Evolutionary conservation across 2,797 vertebrate genomes (phyloP).

Genomic region (Lycodopsis pacificus): DNA sequence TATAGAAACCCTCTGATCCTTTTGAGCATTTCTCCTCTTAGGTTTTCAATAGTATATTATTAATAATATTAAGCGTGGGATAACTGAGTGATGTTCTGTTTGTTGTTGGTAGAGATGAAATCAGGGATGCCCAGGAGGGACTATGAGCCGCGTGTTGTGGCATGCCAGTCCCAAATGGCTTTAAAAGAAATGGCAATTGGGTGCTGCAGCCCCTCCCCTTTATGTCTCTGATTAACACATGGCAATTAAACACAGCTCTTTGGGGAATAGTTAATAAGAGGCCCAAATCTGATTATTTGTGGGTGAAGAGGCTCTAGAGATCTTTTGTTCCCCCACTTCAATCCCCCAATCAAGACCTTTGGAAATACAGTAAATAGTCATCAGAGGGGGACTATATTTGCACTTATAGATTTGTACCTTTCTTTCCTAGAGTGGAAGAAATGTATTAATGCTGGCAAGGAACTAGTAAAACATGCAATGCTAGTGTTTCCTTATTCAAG

Average conservation of each 20-base stretch:
- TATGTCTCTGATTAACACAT: conserved; percentile 85
- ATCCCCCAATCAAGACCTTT: conserved; percentile 47
- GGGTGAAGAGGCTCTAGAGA: conserved; percentile 62
- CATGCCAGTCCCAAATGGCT: conserved; percentile 77
- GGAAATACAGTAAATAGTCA: conserved; percentile 53
- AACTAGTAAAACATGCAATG: conserved; percentile 1
- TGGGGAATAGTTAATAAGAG: conserved; percentile 74
- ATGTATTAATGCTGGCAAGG: neutral
- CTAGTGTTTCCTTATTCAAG: neutral
- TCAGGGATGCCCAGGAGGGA: conserved; percentile 56
- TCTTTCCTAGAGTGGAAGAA: neutral
- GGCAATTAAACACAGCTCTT: conserved; percentile 81
- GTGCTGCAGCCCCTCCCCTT: conserved; percentile 64
- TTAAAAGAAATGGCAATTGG: conserved; percentile 70
- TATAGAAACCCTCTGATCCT: conserved; percentile 30
- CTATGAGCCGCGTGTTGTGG: conserved; percentile 75
- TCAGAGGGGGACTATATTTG: conserved; percentile 33
- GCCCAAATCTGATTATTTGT: conserved; percentile 75
- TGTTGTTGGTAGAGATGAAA: conserved; percentile 57
- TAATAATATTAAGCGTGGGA: conserved; percentile 12
- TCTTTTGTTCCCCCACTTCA: conserved; percentile 51
- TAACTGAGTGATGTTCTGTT: conserved; percentile 43
- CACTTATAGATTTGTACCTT: conserved; percentile 23
- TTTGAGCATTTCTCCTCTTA: conserved; percentile 16
- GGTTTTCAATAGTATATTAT: conserved; percentile 13